phyloP scores from a whole-genome alignment of 2,113 vertebrate species.

The Serinus canaria region DNA sequence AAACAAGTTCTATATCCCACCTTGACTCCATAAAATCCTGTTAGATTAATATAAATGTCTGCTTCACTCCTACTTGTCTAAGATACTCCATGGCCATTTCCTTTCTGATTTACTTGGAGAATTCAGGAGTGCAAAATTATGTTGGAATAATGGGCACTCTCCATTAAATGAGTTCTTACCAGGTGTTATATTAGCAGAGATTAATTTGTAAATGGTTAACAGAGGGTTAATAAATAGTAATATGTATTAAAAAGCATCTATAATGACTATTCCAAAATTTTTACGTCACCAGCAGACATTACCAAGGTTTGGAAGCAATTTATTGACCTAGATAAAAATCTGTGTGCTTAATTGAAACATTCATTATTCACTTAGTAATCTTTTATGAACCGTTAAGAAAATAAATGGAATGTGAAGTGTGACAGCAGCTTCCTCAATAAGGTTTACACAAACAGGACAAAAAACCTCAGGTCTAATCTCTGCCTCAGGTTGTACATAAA shows the following conservation, averaged over 20 bases:
- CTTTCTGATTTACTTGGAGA: background rate
- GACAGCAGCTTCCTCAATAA: constrained; percentile 7
- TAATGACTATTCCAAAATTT: background rate
- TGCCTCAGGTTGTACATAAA: constrained; percentile 25
- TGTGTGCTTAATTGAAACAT: constrained; percentile 43
- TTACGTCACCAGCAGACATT: background rate
- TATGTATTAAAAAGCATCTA: background rate
- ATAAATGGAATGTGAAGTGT: constrained; percentile 27
- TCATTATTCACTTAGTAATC: constrained; percentile 31
- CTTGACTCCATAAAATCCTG: background rate
- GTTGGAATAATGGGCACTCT: background rate
- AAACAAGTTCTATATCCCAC: background rate
- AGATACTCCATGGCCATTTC: background rate
- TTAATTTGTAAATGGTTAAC: background rate
- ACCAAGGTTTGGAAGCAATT: background rate
- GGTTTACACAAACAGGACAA: constrained; percentile 12
- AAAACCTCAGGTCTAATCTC: background rate
- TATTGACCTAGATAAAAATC: constrained; percentile 48
- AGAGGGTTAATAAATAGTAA: background rate
- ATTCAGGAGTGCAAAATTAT: background rate
- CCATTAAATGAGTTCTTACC: background rate
- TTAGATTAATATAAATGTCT: constrained; percentile 39
- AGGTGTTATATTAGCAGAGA: background rate
- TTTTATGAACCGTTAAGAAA: constrained; percentile 20
- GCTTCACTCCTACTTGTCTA: background rate